Percentiles rank a stretch among this genome's conserved stretches.
These are phyloP conservation scores for Chrysogorgia sp. DNA, from an alignment of 92 coral and sea anemone genomes.

Conservation along the genomic window DNA sequence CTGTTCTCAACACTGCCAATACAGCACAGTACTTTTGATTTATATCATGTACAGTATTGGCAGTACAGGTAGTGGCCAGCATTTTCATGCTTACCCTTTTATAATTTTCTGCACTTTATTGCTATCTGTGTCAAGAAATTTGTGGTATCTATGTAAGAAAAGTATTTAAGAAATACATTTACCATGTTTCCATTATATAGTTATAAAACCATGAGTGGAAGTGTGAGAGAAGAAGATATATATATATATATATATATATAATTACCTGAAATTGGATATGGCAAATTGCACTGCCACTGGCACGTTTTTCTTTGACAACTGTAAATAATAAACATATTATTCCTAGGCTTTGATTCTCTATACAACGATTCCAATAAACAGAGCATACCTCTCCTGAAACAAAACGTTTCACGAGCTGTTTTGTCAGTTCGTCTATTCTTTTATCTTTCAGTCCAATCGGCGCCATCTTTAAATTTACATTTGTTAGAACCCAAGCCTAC, in stretches of 20 bases:
- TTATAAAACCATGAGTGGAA: not conserved
- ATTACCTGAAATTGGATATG: slow-evolving; percentile 38
- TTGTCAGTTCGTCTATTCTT: slow-evolving; percentile 34
- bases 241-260: no score
- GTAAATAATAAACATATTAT: not conserved
- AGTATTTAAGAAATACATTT: not conserved
- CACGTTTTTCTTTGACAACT: slow-evolving; percentile 37
- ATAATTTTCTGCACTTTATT: slow-evolving; percentile 64
- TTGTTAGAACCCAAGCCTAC: not conserved
- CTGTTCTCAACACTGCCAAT: no score
- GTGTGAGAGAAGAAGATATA: no score
- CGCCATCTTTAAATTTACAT: slow-evolving; percentile 18
- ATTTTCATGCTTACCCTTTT: slow-evolving; percentile 61
- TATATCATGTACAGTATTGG: no score
- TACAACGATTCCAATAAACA: not conserved
- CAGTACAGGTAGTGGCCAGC: no score
- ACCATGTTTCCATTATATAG: not conserved
- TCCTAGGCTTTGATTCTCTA: not conserved
- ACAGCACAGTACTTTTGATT: no score
- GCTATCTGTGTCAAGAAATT: slow-evolving; percentile 76
- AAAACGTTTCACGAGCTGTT: slow-evolving; percentile 41
- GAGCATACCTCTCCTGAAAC: slow-evolving; percentile 21
- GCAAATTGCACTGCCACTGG: slow-evolving; percentile 36
- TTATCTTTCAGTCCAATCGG: slow-evolving; percentile 41
- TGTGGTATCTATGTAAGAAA: slow-evolving; percentile 65